Conservation (phyloP, 2,888 invertebrate species). For the Beris chalybata region DNA sequence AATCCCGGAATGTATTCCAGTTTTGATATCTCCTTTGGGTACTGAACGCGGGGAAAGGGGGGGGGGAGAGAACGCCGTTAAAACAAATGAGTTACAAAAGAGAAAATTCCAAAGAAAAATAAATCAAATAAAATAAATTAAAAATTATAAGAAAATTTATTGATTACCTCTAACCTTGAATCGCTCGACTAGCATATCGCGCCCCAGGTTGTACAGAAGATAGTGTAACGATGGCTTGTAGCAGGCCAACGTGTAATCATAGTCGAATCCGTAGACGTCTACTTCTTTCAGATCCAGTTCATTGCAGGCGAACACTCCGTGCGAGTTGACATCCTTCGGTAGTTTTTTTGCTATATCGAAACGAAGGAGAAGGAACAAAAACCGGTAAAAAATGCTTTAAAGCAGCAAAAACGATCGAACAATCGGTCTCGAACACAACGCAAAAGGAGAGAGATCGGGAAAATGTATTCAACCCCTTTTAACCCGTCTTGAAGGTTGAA, state of each 20-base stretch:
- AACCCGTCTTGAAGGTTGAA: too few species aligned
- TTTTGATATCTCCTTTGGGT: conserved; percentile 79
- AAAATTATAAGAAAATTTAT: not conserved
- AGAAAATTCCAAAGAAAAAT: not conserved
- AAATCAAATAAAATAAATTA: conserved; percentile 5
- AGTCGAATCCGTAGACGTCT: conserved; percentile 95
- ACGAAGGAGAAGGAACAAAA: not conserved
- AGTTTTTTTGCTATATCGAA: conserved; percentile 74
- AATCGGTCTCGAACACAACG: too few species aligned
- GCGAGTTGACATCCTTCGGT: conserved; percentile 81
- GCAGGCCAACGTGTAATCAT: conserved; percentile 96
- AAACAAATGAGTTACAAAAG: not conserved
- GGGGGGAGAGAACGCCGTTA: too few species aligned
- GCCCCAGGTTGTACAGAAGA: conserved; percentile 86
- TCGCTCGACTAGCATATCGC: conserved; percentile 81
- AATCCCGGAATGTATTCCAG: conserved; percentile 90
- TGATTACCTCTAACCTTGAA: conserved; percentile 69
- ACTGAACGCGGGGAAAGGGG: too few species aligned
- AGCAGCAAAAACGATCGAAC: not conserved
- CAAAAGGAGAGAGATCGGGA: too few species aligned
- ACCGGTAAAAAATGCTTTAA: too few species aligned
- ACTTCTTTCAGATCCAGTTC: conserved; percentile 90
- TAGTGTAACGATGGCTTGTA: conserved; percentile 89
- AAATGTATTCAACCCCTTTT: too few species aligned
- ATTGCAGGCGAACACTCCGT: conserved; percentile 95